Evolutionary conservation across 2,888 invertebrate genomes (phyloP).

Genomic region (Diarsia brunnea): DNA sequence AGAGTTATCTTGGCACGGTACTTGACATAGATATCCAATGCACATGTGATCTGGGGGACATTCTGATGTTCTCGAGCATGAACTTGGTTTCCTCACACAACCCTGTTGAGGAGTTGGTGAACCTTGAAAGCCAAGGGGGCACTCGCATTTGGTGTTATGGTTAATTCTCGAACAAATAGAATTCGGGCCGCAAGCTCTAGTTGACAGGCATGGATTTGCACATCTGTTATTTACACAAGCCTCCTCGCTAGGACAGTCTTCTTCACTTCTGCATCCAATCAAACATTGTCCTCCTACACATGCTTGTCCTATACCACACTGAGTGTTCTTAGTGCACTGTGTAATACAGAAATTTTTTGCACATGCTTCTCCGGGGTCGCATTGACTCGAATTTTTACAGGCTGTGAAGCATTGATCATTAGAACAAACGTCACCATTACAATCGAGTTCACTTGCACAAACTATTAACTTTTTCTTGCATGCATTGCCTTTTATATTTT

Average conservation of each 20-base stretch:
- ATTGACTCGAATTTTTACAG: constrained; percentile 94
- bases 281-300: constrained; percentile 95
- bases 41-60: constrained; percentile 95
- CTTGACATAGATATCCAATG: constrained; percentile 94
- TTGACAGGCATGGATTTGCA: constrained; percentile 94
- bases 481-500: constrained; percentile 91
- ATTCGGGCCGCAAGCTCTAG: constrained; percentile 95
- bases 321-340: constrained; percentile 95
- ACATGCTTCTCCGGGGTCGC: constrained; percentile 95
- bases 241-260: constrained; percentile 94
- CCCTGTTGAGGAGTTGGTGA: constrained; percentile 97
- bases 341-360: constrained; percentile 94
- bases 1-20: constrained; percentile 93
- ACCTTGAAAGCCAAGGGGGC: constrained; percentile 96
- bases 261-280: constrained; percentile 96
- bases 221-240: constrained; percentile 97
- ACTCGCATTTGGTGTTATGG: constrained; percentile 94
- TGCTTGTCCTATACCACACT: constrained; percentile 95
- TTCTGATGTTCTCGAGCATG: constrained; percentile 92
- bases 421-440: constrained; percentile 94
- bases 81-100: constrained; percentile 95
- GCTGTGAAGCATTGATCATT: constrained; percentile 96
- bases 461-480: constrained; percentile 93
- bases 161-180: constrained; percentile 94
- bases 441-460: constrained; percentile 94